Evolutionary conservation across 2,797 vertebrate genomes (phyloP), one percentile per base, ranked within the genome.

Genomic region (Betta splendens): DNA sequence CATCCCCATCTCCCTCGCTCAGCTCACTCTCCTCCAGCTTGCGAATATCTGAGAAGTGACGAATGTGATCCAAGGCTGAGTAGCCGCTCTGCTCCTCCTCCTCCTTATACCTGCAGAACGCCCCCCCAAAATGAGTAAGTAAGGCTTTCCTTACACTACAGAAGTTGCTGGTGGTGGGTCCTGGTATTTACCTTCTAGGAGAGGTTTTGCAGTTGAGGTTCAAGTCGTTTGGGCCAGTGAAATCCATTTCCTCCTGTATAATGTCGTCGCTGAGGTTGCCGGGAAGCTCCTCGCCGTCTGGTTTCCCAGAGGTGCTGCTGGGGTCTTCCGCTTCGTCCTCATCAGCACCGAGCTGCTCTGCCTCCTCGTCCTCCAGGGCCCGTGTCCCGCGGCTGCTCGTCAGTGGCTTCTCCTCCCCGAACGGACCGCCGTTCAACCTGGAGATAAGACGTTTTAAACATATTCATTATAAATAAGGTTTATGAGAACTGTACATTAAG

Each of bases 21-120:
- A 94, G 91, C 83, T 97, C 95, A 31, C 92, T 94, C 81, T 97
- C 96, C 77, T 98, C 96, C 83, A 95, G 88, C 91, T 96, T 96
- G 70, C 92, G 93, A 91, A 96, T 93, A 75, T 98, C 94, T 39
- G 95, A 95, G 91, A 98, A 96, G 89, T 95, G 96, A 81, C 94
- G 94, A 84, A 99, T 99, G 69, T 97, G 96, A 83, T 98, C 97
- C 89, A 99, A 89, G 74, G 96, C 94, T 1, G 96, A 95, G 87
- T 95, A 95, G 85, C 94, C 89, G 79, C 89, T 93, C 88, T 94
- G 95, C 71, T 96, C 89, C 59, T 92, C 89, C 28, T 92, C 91
- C 0, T 91, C 90, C 40, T 96, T 94, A 72, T 94, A 97, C 89
- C 96, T 99, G 75, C 1, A 63, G n/a, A 77, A 67, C 8, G 50